phyloP scores from a whole-genome alignment of 2,888 invertebrate genomes.

The Stenoptilia bipunctidactyla region DNA sequence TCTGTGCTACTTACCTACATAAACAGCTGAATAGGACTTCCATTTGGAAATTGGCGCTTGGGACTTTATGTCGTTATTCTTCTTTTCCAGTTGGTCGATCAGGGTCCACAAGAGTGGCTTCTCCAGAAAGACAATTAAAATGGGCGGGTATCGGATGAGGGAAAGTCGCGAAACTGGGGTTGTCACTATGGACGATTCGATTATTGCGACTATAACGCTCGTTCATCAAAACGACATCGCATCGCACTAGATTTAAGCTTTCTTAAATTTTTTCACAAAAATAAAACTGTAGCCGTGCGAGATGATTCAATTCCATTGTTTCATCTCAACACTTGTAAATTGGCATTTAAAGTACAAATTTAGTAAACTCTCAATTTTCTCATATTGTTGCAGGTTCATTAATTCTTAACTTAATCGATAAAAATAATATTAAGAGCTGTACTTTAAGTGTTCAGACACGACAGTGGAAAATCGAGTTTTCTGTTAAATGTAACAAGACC shows the following conservation, averaged over 20 bases:
- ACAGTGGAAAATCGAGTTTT: slow-evolving; percentile 39
- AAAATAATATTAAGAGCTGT: slow-evolving; percentile 67
- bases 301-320: slow-evolving; percentile 53
- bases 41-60: slow-evolving; percentile 53
- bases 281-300: slow-evolving; percentile 56
- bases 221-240: slow-evolving; percentile 70
- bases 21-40: slow-evolving; percentile 30
- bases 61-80: slow-evolving; percentile 68
- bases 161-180: slow-evolving; percentile 67
- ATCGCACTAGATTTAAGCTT: slow-evolving; percentile 65
- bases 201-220: slow-evolving; percentile 52
- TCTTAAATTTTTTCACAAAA: slow-evolving; percentile 43
- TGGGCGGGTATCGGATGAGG: slow-evolving; percentile 62
- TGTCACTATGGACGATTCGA: slow-evolving; percentile 67
- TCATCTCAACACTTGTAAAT: slow-evolving; percentile 65
- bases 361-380: slow-evolving; percentile 69
- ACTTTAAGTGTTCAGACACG: slow-evolving; percentile 71
- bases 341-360: slow-evolving; percentile 71
- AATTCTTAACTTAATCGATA: slow-evolving; percentile 62
- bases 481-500: slow-evolving; percentile 51
- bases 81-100: slow-evolving; percentile 72
- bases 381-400: slow-evolving; percentile 71
- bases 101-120: slow-evolving; percentile 71
- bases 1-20: slow-evolving; percentile 62
- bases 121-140: slow-evolving; percentile 71